These are phyloP conservation scores for Zhuqinia jingwanae DNA, from an alignment of 2,888 invertebrate species.

Conservation along the genomic window DNA sequence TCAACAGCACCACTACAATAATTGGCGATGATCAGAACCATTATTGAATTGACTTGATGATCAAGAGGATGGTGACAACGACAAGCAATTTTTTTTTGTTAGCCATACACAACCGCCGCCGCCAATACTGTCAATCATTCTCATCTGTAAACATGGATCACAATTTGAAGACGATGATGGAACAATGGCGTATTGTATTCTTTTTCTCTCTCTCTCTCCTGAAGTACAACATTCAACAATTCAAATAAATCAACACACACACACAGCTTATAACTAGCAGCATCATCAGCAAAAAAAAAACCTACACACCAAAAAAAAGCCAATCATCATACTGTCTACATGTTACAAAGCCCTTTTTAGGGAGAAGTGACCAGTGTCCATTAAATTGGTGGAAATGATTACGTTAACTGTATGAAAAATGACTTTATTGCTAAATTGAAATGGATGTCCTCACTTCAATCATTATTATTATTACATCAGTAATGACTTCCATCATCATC, in stretches of 20 bases:
- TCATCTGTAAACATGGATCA: not conserved
- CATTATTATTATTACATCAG: slow-evolving; percentile 63
- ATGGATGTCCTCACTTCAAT: slow-evolving; percentile 68
- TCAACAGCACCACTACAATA: not conserved
- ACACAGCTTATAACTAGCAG: not conserved
- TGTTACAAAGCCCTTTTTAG: not conserved
- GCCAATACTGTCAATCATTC: slow-evolving; percentile 56
- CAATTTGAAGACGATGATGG: slow-evolving; percentile 24
- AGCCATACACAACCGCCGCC: slow-evolving; percentile 36
- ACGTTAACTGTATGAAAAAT: slow-evolving; percentile 51
- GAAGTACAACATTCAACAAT: slow-evolving; percentile 34
- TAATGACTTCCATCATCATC: slow-evolving; percentile 35
- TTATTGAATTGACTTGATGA: slow-evolving; percentile 40
- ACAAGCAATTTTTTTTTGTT: slow-evolving; percentile 30
- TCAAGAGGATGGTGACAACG: slow-evolving; percentile 30
- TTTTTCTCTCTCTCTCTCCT: no score
- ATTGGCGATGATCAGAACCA: not conserved
- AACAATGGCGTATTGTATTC: slow-evolving; percentile 31
- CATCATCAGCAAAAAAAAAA: no score
- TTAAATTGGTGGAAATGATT: slow-evolving; percentile 46
- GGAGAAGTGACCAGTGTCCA: slow-evolving; percentile 48
- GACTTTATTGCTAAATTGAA: slow-evolving; percentile 63
- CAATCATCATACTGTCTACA: not conserved
- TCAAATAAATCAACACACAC: not conserved
- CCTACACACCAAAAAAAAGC: not conserved